Percentiles rank a stretch among this genome's conserved stretches.
Conservation (phyloP, 2,113 vertebrate species). For the Lutjanus erythropterus region DNA sequence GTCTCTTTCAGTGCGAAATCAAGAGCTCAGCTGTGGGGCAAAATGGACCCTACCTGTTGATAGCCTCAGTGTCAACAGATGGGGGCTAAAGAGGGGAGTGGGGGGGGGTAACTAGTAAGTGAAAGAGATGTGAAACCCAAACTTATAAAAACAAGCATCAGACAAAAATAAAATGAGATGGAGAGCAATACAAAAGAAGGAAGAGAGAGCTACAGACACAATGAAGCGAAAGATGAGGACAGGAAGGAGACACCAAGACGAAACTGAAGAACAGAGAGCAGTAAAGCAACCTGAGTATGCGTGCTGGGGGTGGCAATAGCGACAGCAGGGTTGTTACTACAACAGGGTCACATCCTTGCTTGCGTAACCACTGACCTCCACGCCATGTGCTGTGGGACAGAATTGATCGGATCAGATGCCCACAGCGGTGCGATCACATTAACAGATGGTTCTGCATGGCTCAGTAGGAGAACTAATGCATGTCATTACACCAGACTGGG, state of each 20-base stretch:
- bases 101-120: not conserved
- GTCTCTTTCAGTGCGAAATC: slow-evolving; percentile 46
- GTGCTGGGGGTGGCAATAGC: not conserved
- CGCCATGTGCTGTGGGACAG: slow-evolving; percentile 28
- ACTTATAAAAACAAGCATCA: not conserved
- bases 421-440: slow-evolving; percentile 34
- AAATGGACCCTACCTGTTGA: slow-evolving; percentile 50
- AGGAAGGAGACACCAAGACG: not conserved
- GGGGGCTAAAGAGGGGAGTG: not conserved
- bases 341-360: slow-evolving; percentile 47
- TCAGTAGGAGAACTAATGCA: not conserved
- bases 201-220: not conserved
- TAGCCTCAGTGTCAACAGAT: not conserved
- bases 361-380: slow-evolving; percentile 46
- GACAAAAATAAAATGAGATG: not conserved
- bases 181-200: not conserved
- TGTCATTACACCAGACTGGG: not conserved
- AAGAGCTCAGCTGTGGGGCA: slow-evolving; percentile 34
- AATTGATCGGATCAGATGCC: slow-evolving; percentile 58
- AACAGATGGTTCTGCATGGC: slow-evolving; percentile 42
- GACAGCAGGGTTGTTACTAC: slow-evolving; percentile 13
- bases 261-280: slow-evolving; percentile 40
- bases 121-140: not conserved
- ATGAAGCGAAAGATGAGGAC: not conserved
- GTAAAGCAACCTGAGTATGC: slow-evolving; percentile 18